Base-by-base conservation (phyloP, 2,888 invertebrate species). In the Megalurothrips usitatus region DNA sequence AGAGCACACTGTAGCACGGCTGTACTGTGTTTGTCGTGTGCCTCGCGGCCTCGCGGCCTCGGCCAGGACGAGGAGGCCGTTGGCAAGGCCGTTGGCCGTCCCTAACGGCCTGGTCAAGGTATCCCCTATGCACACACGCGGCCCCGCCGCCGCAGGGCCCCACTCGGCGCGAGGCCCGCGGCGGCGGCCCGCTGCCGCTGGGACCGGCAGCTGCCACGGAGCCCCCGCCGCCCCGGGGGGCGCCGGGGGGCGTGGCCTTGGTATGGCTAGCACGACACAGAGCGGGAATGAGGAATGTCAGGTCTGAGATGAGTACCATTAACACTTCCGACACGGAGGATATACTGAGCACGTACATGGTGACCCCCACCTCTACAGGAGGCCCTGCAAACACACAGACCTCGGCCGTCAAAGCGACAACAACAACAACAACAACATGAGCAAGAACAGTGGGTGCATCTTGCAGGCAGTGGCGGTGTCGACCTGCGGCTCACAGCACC, bases 261-360 rank as follows among this genome's bases (percentile, higher is more conserved):
- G 34, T 43, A 43, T 75, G 23, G 68, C 68, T 75, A 75, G 26
- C 68, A 75, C 68, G 68, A 75, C 68, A 75, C 68, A 75, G 68
- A 75, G 68, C 68, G 26, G 68, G 68, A 58, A 58, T 58, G 34
- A 75, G 68, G 68, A 58, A 58, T 58, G 58, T 58, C 58, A 58
- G 58, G 58, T 58, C 58, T 58, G 68, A 79, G 52, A 80, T 82
- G 83, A 82, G 86, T 87, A 90, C 90, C 90, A 90, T 90, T 87
- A 90, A 88, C 83, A 90, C 90, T 89, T 91, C 91, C 83, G 90
- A 90, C 83, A 91, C 89, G 81, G 90, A 90, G 85, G 89, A 89
- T 86, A 91, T 91, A 85, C 89, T 89, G 83, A 90, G 88, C 83
- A 91, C 90, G 87, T 90, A 89, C 87, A 91, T 89, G 84, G 90